Percentiles rank a stretch among this genome's conserved stretches.
phyloP scores from a whole-genome alignment of 2,888 invertebrate species.

The Lithophane leautieri region DNA sequence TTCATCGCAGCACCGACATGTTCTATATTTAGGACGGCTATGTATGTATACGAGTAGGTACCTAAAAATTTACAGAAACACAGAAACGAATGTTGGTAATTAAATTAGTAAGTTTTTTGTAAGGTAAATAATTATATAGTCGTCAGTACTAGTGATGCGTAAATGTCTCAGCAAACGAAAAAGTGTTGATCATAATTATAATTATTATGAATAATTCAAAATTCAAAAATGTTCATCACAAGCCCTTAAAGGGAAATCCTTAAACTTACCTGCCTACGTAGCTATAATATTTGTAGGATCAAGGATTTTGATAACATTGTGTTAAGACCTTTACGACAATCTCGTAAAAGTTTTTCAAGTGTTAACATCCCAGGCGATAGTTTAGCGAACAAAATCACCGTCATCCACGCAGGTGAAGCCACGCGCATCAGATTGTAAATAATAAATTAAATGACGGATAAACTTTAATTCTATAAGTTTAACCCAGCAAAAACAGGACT shows the following conservation, averaged over 20 bases:
- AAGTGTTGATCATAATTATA: not conserved
- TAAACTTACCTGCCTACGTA: not conserved
- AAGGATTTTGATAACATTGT: constrained; percentile 15
- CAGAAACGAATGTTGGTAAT: no score
- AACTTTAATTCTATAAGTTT: not conserved
- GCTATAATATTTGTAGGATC: not conserved
- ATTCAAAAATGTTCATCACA: not conserved
- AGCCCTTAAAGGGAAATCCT: not conserved
- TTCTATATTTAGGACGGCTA: not conserved
- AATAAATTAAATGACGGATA: not conserved
- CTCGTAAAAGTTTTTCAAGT: constrained; percentile 43
- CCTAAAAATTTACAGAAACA: no score
- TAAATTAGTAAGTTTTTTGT: not conserved
- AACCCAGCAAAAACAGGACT: not conserved
- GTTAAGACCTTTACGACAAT: constrained; percentile 15
- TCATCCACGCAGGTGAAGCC: no score
- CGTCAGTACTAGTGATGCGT: no score
- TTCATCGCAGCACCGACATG: not conserved
- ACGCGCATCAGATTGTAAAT: no score
- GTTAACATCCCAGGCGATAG: constrained; percentile 29
- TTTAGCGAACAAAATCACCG: constrained; percentile 39
- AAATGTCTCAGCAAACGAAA: not conserved
- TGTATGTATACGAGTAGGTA: not conserved
- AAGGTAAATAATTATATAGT: no score
- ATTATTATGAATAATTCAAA: not conserved